Evolutionary conservation across 2,888 invertebrate genomes (phyloP).

Genomic region (Orthosia gothica): DNA sequence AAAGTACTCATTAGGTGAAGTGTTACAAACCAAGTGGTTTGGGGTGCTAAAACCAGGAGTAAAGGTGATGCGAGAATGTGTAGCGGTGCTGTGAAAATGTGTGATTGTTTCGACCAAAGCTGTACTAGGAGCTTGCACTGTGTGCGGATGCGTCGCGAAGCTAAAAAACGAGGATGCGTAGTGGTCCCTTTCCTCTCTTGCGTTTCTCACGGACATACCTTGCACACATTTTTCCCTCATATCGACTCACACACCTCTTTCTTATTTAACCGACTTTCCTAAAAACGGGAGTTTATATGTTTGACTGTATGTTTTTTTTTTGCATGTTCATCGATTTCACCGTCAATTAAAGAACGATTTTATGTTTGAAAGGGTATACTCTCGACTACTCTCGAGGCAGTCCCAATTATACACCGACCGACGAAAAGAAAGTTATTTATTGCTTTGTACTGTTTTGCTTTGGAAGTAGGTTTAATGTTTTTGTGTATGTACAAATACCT

Average conservation of each 20-base stretch:
- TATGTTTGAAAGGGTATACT: too few species aligned
- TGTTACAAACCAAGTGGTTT: slow-evolving; percentile 44
- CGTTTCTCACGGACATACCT: not conserved
- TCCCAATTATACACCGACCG: too few species aligned
- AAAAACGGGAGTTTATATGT: too few species aligned
- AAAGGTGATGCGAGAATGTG: not conserved
- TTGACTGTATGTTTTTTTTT: too few species aligned
- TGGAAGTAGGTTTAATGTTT: too few species aligned
- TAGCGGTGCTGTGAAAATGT: not conserved
- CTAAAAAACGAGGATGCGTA: too few species aligned
- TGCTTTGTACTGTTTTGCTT: too few species aligned
- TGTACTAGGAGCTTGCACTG: not conserved
- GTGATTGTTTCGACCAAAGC: not conserved
- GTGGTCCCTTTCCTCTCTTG: not conserved
- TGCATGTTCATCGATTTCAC: too few species aligned
- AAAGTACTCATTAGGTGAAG: slow-evolving; percentile 54
- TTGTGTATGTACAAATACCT: not conserved
- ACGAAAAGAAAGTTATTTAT: too few species aligned
- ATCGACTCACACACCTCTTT: not conserved
- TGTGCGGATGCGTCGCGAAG: not conserved
- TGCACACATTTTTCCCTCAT: not conserved
- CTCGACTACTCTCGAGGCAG: too few species aligned
- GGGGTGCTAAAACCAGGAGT: not conserved
- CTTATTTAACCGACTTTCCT: too few species aligned
- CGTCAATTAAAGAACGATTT: too few species aligned